Base-by-base conservation (phyloP, 1,140 invertebrate genomes). In the Ceratosolen solmsi region DNA sequence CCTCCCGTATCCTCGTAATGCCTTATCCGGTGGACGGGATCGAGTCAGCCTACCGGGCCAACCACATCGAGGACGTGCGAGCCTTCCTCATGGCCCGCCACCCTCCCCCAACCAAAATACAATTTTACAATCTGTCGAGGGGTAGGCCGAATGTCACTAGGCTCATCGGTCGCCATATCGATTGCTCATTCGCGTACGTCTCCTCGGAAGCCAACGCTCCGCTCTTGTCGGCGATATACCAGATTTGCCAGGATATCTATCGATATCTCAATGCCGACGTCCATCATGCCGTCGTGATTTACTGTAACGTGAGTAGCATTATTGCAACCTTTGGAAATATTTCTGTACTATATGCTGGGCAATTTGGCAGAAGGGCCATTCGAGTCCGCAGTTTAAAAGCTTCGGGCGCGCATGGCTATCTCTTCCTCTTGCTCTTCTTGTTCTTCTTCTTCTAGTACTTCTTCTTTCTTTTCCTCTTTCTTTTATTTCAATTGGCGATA, bases 1-100 rank as follows among this genome's bases (percentile, higher is more conserved):
- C 97, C 11, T 97, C 97, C 60, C 93, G 97, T 60, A 92, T 98
- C 75, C 91, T 96, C 86, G 96, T 98, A 0, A 98, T 98, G 97
- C 97, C 97, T 8, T 98, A 95, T 91, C 97, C 97, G 2, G 97
- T 96, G 15, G 97, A 99, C 90, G 97, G 97, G 13, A 93, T 99
- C n/a, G 97, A 98, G 88, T 97, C 97, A 17, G 95, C 97, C 4
- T 97, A 98, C 88, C 95, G 96, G 87, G 97, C 96, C 41, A 98
- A 98, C 90, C 96, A 98, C 87, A 96, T 98, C 74, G 97, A 99
- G 87, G 97, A 98, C 89, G 97, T 98, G 0, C 93, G 94, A 85
- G 94, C 93, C 33, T 95, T 94, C 84, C 90, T 96, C 8, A 94
- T 96, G 84, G 93, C 94, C 22, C 93, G 96, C 70, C 96, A 98